Conservation (phyloP, 2,888 invertebrate species). For the Aleiodes testaceus region DNA sequence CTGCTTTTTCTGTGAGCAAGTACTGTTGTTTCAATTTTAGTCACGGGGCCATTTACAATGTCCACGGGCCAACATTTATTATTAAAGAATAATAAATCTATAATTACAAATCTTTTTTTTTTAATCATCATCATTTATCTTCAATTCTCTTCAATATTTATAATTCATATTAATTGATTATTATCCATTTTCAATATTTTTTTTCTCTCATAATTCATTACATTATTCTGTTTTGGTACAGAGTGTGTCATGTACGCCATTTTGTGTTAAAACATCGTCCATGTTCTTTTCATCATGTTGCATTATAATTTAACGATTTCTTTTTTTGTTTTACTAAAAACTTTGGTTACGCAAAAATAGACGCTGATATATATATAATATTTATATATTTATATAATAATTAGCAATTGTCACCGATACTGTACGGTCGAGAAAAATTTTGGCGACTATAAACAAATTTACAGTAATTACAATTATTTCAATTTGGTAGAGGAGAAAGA, state of each 20-base stretch:
- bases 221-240: slow-evolving; percentile 15
- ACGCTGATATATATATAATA: slow-evolving; percentile 55
- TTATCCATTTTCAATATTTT: slow-evolving; percentile 20
- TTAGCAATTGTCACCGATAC: slow-evolving; percentile 39
- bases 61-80: slow-evolving; percentile 49
- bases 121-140: slow-evolving; percentile 47
- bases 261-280: slow-evolving; percentile 14
- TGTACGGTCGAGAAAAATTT: slow-evolving; percentile 46
- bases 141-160: slow-evolving; percentile 45
- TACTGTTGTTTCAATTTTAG: slow-evolving; percentile 8
- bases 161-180: slow-evolving; percentile 45
- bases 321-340: slow-evolving; percentile 58
- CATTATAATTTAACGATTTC: slow-evolving; percentile 27
- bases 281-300: slow-evolving; percentile 2
- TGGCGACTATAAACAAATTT: slow-evolving; percentile 67
- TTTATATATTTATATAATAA: slow-evolving; percentile 26
- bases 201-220: slow-evolving; percentile 15
- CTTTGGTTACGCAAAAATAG: slow-evolving; percentile 72
- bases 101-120: slow-evolving; percentile 60
- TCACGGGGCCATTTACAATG: slow-evolving; percentile 55
- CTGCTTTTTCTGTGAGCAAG: slow-evolving; percentile 50
- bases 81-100: slow-evolving; percentile 60
- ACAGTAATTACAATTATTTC: slow-evolving; percentile 65
- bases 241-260: slow-evolving; percentile 19
- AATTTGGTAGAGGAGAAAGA: slow-evolving; percentile 2